A percentile compares a stretch with the other conserved stretches of the same genome.
Conservation (phyloP, 2,797 vertebrate species). For the Cottoperca gobio region DNA sequence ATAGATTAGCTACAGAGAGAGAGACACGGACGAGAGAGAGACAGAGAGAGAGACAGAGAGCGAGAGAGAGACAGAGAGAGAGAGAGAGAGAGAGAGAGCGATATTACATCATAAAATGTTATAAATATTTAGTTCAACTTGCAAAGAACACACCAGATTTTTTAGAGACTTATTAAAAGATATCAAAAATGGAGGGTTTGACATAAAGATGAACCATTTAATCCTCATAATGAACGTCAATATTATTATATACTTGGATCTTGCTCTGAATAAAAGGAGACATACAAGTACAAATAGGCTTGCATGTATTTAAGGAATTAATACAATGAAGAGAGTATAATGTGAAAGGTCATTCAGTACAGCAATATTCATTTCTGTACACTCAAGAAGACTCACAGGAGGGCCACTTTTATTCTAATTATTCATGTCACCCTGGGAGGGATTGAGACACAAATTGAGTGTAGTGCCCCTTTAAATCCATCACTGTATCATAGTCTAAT, state of each 20-base stretch:
- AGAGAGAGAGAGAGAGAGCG: too few relatives aligned
- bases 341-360: constrained; percentile 16
- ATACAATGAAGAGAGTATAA: background rate
- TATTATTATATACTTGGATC: background rate
- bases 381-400: constrained; percentile 30
- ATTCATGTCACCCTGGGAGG: constrained; percentile 82
- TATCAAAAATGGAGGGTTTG: background rate
- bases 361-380: constrained; percentile 34
- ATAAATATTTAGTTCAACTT: background rate
- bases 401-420: constrained; percentile 71
- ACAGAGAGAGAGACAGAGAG: too few relatives aligned
- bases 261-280: background rate
- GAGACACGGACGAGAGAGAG: too few relatives aligned
- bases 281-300: background rate
- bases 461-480: constrained; percentile 84
- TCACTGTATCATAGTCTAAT: constrained; percentile 82
- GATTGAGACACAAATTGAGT: constrained; percentile 83
- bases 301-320: background rate
- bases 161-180: background rate
- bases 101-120: too few relatives aligned
- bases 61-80: too few relatives aligned
- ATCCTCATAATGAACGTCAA: background rate
- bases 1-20: too few relatives aligned
- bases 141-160: background rate
- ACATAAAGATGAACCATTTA: background rate